These are phyloP conservation scores for Drosophila mulleri DNA, from an alignment of 2,888 invertebrate species.

Conservation along the genomic window DNA sequence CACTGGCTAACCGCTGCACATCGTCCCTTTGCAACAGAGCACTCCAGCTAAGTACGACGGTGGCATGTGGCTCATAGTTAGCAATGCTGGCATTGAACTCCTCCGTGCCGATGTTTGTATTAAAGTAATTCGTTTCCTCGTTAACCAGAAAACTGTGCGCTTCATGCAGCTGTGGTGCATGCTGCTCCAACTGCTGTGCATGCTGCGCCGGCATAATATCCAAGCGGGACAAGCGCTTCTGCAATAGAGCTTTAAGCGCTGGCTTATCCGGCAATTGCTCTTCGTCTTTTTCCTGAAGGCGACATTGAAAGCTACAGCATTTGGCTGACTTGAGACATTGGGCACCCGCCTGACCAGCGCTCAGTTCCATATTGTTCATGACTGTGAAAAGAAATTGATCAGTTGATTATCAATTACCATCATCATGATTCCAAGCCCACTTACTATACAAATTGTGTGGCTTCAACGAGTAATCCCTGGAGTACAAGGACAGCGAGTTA, in stretches of 20 bases:
- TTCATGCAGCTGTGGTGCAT: conserved; percentile 74
- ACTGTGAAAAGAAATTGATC: conserved; percentile 52
- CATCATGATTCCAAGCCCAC: conserved; percentile 18
- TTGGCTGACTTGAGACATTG: conserved; percentile 82
- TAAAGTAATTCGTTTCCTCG: conserved; percentile 84
- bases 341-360: conserved; percentile 76
- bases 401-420: background rate
- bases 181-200: conserved; percentile 62
- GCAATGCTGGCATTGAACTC: conserved; percentile 84
- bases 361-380: conserved; percentile 83
- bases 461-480: conserved; percentile 80
- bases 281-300: conserved; percentile 57
- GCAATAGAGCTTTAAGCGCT: conserved; percentile 51
- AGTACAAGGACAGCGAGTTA: conserved; percentile 81
- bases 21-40: conserved; percentile 76
- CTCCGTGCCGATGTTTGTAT: conserved; percentile 81
- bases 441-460: conserved; percentile 80
- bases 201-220: conserved; percentile 71
- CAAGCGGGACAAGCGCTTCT: conserved; percentile 76
- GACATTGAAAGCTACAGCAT: conserved; percentile 83
- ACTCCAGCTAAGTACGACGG: conserved; percentile 82
- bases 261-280: conserved; percentile 41
- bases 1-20: conserved; percentile 67
- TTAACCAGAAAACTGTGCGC: conserved; percentile 83
- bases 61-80: conserved; percentile 82